Evolutionary conservation across 2,113 vertebrate species (phyloP), one percentile per base, ranked within the genome.

Genomic region (Lanius collurio): DNA sequence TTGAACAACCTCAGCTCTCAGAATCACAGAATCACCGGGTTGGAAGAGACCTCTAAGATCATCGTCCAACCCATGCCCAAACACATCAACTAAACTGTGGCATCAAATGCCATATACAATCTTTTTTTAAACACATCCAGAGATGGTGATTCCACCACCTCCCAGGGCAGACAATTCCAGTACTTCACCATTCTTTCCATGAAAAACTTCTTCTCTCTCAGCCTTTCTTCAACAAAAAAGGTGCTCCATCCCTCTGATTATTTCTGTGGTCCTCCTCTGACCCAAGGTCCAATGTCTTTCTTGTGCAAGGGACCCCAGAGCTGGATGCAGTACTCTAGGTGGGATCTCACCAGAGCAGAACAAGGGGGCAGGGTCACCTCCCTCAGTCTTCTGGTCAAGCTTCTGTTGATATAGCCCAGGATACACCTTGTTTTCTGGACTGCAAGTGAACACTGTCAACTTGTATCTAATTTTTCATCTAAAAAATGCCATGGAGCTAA

Each of bases 371-470:
- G 47, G 18, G 52, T 65, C 37, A 26, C 18, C 13, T 37, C 17
- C n/a, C 42, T 84, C 2, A 2, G 4, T 19, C 42, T 49, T 23
- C 42, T 76, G 57, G 42, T 20, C 28, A 24, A 0, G 1, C 15
- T 77, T 10, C 47, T 57, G 44, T 49, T 55, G 6, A 46, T 27
- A 44, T 9, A 77, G n/a, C 10, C 53, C 42, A 59, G 24, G 31
- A 30, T 49, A 35, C 6, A 5, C 1, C 4, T 41, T 15, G 11
- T 15, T 24, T 92, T 71, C 55, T 55, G 39, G n/a, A 53, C 16
- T 77, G 35, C 2, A 17, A 70, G 37, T 1, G 1, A 26, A 65
- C 33, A 30, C 20, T 81, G 35, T 12, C 0, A 0, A n/a, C 22
- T 79, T 8, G 1, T 69, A n/a, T 19, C 20, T 82, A 10, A 44